phyloP scores from a whole-genome alignment of 2,113 vertebrate genomes.

The Ceyx cyanopectus region DNA sequence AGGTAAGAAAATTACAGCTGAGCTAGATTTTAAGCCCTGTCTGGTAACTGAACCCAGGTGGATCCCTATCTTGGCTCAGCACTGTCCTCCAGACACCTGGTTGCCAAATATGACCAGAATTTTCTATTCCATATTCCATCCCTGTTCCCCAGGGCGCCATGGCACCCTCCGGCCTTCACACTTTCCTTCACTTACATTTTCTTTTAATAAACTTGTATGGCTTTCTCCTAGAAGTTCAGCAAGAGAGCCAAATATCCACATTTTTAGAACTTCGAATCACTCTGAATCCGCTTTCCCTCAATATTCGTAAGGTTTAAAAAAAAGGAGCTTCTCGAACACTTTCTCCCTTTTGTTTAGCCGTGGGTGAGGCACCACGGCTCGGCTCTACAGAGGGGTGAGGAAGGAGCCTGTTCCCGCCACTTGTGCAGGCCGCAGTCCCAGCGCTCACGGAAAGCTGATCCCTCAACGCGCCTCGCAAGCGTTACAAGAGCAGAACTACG shows the following conservation, averaged over 20 bases:
- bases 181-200: accelerated
- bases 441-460: accelerated
- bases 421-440: accelerated
- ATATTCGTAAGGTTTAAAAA: background rate
- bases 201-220: too few relatives aligned
- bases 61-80: background rate
- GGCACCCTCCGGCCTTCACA: background rate
- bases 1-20: background rate
- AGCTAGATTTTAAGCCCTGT: background rate
- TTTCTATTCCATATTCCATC: too few relatives aligned
- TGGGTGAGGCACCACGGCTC: background rate
- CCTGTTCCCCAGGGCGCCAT: background rate
- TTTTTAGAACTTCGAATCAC: background rate
- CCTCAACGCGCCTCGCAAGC: accelerated
- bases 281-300: background rate
- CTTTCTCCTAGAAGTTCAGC: background rate
- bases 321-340: too few relatives aligned
- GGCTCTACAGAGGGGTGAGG: accelerated
- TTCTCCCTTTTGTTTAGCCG: accelerated
- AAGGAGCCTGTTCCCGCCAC: too few relatives aligned
- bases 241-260: accelerated
- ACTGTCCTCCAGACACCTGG: accelerated
- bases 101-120: accelerated
- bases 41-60: accelerated
- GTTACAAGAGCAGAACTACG: background rate